These are phyloP conservation scores for Ophonus ardosiacus DNA, from an alignment of 2,888 invertebrate genomes.

Conservation along the genomic window DNA sequence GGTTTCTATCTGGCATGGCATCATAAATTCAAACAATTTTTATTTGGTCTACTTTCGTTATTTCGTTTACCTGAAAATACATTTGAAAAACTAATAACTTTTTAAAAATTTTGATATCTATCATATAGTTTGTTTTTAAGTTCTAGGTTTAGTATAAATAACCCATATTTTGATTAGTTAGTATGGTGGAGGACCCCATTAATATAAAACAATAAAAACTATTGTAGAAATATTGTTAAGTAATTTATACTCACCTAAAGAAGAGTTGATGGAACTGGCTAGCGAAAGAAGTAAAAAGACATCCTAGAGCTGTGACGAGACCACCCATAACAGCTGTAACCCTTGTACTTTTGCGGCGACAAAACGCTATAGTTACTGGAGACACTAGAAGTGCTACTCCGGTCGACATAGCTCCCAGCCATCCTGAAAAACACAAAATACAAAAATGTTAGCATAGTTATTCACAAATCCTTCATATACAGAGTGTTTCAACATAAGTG, in stretches of 20 bases:
- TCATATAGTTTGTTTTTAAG: too few species aligned
- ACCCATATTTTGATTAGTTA: too few species aligned
- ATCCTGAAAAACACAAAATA: constrained; percentile 82
- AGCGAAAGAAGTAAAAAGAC: constrained; percentile 93
- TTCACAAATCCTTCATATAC: background rate
- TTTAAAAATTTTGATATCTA: too few species aligned
- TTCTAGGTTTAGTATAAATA: too few species aligned
- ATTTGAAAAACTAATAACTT: too few species aligned
- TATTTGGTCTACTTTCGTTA: too few species aligned
- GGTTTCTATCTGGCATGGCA: too few species aligned
- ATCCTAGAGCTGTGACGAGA: constrained; percentile 89
- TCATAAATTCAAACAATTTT: too few species aligned
- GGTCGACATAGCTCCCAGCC: constrained; percentile 88
- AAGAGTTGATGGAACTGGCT: constrained; percentile 93
- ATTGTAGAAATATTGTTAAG: background rate
- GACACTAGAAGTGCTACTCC: constrained; percentile 88
- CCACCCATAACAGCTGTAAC: constrained; percentile 93
- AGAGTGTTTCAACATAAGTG: too few species aligned
- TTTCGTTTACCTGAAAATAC: too few species aligned
- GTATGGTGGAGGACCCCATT: too few species aligned
- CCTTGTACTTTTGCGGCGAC: constrained; percentile 91
- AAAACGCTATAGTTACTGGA: constrained; percentile 90
- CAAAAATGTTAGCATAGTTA: background rate
- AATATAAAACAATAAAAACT: too few species aligned
- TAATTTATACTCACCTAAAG: constrained; percentile 88